A percentile compares a stretch with the other conserved stretches of the same genome.
Conservation (phyloP, 2,797 vertebrate genomes). For the Tokudaia muenninki region DNA sequence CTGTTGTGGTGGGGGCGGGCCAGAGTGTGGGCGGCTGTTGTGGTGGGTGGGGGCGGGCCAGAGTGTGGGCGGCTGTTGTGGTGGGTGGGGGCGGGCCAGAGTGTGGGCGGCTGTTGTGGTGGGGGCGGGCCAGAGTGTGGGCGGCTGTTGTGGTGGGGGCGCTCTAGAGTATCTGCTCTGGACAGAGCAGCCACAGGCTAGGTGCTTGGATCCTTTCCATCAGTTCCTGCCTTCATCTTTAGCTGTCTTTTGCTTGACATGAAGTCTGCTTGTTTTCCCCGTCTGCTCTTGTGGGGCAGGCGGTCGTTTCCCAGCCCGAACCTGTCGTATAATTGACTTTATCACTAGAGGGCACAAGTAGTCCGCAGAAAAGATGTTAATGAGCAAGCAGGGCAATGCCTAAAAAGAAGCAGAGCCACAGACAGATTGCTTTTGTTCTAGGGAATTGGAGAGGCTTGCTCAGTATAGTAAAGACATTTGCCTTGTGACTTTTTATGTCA, state of each 20-base stretch:
- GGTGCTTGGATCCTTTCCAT: background rate
- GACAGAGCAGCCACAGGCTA: background rate
- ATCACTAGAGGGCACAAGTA: conserved; percentile 80
- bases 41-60: too few species aligned
- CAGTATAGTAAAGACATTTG: background rate
- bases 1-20: too few species aligned
- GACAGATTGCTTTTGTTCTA: conserved; percentile 34
- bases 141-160: background rate
- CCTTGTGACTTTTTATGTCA: background rate
- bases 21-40: too few species aligned
- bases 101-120: too few species aligned
- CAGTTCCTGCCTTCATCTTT: background rate
- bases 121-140: too few species aligned
- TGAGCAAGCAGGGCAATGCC: background rate
- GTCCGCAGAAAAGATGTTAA: conserved; percentile 38
- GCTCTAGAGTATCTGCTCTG: background rate
- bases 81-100: too few species aligned
- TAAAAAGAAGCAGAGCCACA: background rate
- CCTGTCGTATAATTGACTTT: conserved; percentile 40
- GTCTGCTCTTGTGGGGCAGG: background rate
- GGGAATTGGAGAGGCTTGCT: conserved; percentile 3
- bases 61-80: too few species aligned
- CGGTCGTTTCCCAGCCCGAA: background rate
- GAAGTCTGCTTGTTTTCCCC: background rate
- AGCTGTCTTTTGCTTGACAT: background rate